Conservation (phyloP, 2,888 invertebrate genomes). For the Drosophila paranaensis region DNA sequence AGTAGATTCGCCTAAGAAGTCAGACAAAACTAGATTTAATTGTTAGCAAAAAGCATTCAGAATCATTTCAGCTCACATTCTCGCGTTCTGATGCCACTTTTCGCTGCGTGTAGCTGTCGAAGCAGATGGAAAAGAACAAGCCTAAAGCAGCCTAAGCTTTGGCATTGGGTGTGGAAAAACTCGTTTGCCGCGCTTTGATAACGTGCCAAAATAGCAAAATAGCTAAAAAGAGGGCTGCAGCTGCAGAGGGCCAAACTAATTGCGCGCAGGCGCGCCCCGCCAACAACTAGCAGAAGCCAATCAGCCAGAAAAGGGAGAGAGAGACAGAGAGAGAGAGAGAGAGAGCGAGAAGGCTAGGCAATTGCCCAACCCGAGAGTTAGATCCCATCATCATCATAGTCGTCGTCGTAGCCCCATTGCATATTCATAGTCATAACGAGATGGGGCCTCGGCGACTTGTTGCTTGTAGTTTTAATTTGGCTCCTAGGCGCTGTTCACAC, state of each 20-base stretch:
- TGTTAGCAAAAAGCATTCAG: too few species aligned
- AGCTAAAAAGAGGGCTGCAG: conserved; percentile 36
- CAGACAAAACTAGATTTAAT: too few species aligned
- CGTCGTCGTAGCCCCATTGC: conserved; percentile 48
- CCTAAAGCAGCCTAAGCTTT: conserved; percentile 1
- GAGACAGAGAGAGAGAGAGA: background rate
- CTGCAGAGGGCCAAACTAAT: conserved; percentile 53
- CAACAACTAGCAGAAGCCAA: conserved; percentile 13
- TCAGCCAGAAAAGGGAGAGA: background rate
- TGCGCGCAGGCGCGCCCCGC: conserved; percentile 47
- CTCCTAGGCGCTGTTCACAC: conserved; percentile 53
- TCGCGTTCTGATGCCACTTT: background rate
- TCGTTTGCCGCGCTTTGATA: conserved; percentile 54
- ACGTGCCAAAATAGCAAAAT: conserved; percentile 72
- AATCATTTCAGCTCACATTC: background rate
- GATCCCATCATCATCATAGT: conserved; percentile 48
- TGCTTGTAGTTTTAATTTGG: conserved; percentile 54
- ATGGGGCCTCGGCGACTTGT: conserved; percentile 19
- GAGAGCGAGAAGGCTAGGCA: background rate
- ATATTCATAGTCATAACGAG: conserved; percentile 72
- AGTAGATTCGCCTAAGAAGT: too few species aligned
- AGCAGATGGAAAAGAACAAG: background rate
- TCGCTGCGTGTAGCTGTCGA: conserved; percentile 1
- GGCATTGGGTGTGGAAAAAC: conserved; percentile 55
- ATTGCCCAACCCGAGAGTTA: conserved; percentile 11